phyloP scores from a whole-genome alignment of 2,113 vertebrate species.

The Cyprinus carpio region DNA sequence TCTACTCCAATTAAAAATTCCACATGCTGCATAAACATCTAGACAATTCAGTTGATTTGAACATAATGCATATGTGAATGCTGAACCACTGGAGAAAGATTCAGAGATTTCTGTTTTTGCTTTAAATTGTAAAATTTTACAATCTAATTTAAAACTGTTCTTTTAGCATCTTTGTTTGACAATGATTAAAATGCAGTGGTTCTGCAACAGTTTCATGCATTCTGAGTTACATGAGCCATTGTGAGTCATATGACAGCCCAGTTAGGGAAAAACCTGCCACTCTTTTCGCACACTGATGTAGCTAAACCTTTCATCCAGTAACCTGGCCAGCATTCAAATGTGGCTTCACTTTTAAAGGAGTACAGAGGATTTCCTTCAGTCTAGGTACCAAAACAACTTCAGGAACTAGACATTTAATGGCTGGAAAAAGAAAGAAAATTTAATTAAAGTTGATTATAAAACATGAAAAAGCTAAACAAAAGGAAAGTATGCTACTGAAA shows the following conservation, averaged over 20 bases:
- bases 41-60: too few species aligned
- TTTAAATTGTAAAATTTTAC: too few species aligned
- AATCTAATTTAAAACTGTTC: too few species aligned
- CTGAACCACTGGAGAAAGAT: background rate
- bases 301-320: background rate
- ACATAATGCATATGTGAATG: background rate
- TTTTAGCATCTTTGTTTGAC: too few species aligned
- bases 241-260: too few species aligned
- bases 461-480: background rate
- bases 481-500: background rate
- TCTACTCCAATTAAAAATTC: background rate
- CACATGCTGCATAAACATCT: too few species aligned
- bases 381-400: background rate
- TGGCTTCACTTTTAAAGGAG: background rate
- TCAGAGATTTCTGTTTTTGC: background rate
- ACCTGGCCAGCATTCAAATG: slow-evolving; percentile 16
- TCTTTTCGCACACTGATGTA: background rate
- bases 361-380: slow-evolving; percentile 9
- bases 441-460: background rate
- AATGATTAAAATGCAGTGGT: too few species aligned
- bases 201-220: too few species aligned
- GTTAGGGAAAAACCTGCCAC: background rate
- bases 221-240: too few species aligned
- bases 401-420: slow-evolving; percentile 7
- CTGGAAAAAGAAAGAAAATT: background rate